Base-by-base conservation (phyloP, 2,888 invertebrate genomes). In the Ellobium chinense region DNA sequence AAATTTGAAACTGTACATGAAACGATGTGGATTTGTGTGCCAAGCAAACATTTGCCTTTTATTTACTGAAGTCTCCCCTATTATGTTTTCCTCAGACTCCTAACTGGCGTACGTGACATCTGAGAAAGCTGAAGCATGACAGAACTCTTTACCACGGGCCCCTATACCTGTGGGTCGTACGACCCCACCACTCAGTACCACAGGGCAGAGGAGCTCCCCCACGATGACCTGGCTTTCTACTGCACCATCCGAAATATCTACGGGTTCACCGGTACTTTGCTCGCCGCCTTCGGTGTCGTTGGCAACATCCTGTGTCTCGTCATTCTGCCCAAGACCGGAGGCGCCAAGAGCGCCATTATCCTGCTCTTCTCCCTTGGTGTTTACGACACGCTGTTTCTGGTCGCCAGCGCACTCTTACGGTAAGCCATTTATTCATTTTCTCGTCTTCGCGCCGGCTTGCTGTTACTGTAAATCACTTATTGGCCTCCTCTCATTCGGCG, bases 301-400 rank as follows among this genome's bases (percentile, higher is more conserved):
- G 81, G 81, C 31, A 81, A 81, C 62, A 34, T 78, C 56, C 39
- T 81, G 68, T 81, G 66, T 1, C 74, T 81, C 14, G 29, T 81
- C 60, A 77, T 81, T 34, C 62, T 81, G 62, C 81, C 81, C 39
- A 81, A 68, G 68, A 81, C 81, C 12, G 77, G 81, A 21, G 81
- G 76, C 7, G 73, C 78, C 14, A 56, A 66, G 24, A 78, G 73
- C 54, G 81, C 81, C 60, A 81, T 81, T 31, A 73, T 81, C 34
- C 65, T 81, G 66, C 24, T 81, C 60, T 65, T 78, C 60, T 66
- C 73, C 14, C 68, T 81, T 14, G 81, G 81, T 3, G 68, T 81
- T 27, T 81, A 81, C 54, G 81, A 81, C 78, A 78, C 78, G 46
- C 60, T 74, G 34, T 81, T 78, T 58, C 39, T 81, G 21, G n/a